Base-by-base conservation (phyloP, 2,113 vertebrate genomes). In the Thryonomys swinderianus region DNA sequence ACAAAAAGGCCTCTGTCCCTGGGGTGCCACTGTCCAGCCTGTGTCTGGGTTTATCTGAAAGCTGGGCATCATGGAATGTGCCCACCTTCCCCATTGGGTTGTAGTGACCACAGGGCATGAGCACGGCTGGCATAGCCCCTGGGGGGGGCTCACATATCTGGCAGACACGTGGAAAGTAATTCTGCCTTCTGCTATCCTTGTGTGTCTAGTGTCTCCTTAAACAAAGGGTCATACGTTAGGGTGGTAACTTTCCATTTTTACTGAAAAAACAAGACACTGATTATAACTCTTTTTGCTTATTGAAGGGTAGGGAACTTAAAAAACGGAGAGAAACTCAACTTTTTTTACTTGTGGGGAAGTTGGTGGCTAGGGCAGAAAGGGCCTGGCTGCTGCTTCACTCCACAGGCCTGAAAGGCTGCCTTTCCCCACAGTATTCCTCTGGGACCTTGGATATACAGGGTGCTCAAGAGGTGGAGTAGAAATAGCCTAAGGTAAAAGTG, bases 291-390 rank as follows among this genome's bases (percentile, higher is more conserved):
- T 61, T 88, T 66, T 82, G 69, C 21, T 94, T 85, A 83, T 45
- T 21, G 17, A 94, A 71, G 87, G n/a, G 37, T 73, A 9, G 48
- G 34, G 34, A 71, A 55, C 81, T 76, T 40, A 76, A 84, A 71
- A 93, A 87, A 23, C 88, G 94, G 10, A 93, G 51, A 87, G 82
- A 73, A 90, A 74, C 18, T 87, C 23, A 84, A 30, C 21, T 57
- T 57, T 57, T 73, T 73, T 13, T 85, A 84, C 76, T 57, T 21
- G 61, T 45, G 37, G 85, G 51, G 48, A 85, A 82, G 53, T 25
- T 30, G 45, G 59, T 61, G 48, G 37, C 0, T 5, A 30, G n/a
- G 76, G 45, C 32, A 42, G 71, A 40, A 42, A 55, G 73, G 37
- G 34, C 20, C 85, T 11, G 67, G n/a, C 57, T 3, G 17, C 73